Conservation (phyloP, 2,113 vertebrate species). For the Macrotus californicus region DNA sequence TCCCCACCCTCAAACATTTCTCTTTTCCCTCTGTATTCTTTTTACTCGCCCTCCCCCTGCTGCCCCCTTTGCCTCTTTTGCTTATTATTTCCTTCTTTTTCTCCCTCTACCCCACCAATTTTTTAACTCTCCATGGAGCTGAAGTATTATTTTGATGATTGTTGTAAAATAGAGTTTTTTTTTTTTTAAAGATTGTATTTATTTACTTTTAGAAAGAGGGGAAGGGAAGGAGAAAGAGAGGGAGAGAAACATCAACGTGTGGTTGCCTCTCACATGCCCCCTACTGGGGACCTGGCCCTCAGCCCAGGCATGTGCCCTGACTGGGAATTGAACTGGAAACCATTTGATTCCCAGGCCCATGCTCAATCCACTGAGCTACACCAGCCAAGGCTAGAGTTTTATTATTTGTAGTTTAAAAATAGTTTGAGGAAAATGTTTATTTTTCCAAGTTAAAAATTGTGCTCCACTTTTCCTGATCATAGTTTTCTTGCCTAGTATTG, state of each 20-base stretch:
- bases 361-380: too few species aligned
- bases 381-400: background rate
- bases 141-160: background rate
- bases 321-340: too few species aligned
- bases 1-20: background rate
- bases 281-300: too few species aligned
- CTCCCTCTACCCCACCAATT: background rate
- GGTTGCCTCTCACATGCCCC: too few species aligned
- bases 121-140: background rate
- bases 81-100: background rate
- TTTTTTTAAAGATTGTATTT: background rate
- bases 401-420: background rate
- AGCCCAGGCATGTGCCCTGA: too few species aligned
- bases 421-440: background rate
- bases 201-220: too few species aligned
- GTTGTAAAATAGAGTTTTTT: background rate
- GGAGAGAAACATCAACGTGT: too few species aligned
- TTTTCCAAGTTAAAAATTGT: background rate
- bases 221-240: too few species aligned
- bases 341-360: too few species aligned
- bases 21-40: background rate
- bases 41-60: fast-evolving
- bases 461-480: slow-evolving; percentile 3
- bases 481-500: background rate
- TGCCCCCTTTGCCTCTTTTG: background rate